Base-by-base conservation (phyloP, 2,113 vertebrate genomes). In the Mus spicilegus region DNA sequence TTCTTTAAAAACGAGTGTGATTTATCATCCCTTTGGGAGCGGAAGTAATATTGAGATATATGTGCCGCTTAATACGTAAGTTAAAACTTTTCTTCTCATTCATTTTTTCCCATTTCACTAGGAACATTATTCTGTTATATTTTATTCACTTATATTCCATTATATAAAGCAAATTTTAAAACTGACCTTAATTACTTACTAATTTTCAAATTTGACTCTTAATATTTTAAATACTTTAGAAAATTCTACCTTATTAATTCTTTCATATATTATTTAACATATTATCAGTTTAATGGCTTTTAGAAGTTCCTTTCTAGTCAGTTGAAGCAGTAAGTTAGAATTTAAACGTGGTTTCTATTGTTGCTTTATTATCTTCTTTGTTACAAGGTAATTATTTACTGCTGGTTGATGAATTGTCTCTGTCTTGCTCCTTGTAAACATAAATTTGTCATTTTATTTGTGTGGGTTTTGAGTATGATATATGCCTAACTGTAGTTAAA, bases 81-180 rank as follows among this genome's bases (percentile, higher is more conserved):
- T 54, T 89, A 92, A 73, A 80, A 69, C 12, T 72, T 67, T 81
- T 93, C 80, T 85, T 30, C 42, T 94, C 87, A 63, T 89, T 69
- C 14, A 75, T 0, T 96, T 88, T 39, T 89, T 84, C 20, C 42
- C 11, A 19, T 61, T 51, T 76, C 51, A 76, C 2, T 78, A 88
- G 63, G 51, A 87, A n/a, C 20, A 39, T 86, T 84, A 28, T 22
- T 61, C 58, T 49, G 5, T 69, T 87, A 8, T 65, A 49, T 73
- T 72, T 84, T 69, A 92, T 67, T 75, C 67, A 81, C 39, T 26
- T 14, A 20, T 76, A 70, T 97, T 90, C 33, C 30, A 12, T 8
- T 65, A 20, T 95, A 94, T 89, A 95, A 94, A 90, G 73, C 76
- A 20, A 69, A 12, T 56, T 95, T 96, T 93, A 22, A 54, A 93